A percentile compares a stretch with the other conserved stretches of the same genome.
Conservation (phyloP, 2,797 vertebrate genomes). For the Nyctibius grandis region DNA sequence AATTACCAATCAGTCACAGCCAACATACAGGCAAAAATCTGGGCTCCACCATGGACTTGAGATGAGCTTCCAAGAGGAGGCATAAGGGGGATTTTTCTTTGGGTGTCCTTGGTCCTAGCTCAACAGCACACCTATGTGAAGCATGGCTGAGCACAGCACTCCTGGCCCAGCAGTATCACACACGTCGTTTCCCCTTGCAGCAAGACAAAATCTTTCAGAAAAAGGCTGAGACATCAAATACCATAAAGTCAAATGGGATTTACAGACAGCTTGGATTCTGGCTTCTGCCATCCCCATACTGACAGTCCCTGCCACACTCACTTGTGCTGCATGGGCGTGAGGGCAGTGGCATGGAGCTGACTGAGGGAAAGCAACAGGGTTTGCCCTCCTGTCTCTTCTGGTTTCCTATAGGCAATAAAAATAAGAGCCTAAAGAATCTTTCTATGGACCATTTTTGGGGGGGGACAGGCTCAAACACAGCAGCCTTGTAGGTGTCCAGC, state of each 20-base stretch:
- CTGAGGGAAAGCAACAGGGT: background rate
- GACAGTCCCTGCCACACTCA: background rate
- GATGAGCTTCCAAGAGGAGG: background rate
- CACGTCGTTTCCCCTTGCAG: background rate
- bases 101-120: background rate
- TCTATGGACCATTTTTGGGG: background rate
- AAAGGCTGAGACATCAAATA: background rate
- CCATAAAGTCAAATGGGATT: background rate
- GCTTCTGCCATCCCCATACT: background rate
- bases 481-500: background rate
- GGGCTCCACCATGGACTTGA: background rate
- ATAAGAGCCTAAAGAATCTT: background rate
- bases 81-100: background rate
- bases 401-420: background rate
- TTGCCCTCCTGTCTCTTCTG: background rate
- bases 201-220: background rate
- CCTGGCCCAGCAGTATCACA: fast-evolving
- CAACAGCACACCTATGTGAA: fast-evolving
- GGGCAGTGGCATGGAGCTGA: background rate
- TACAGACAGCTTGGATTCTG: background rate
- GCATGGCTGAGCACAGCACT: background rate
- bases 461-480: background rate
- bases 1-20: background rate
- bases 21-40: background rate
- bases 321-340: fast-evolving